phyloP scores from a whole-genome alignment of 64 coral and sea anemone species.

The Catalaphyllia jardinei region DNA sequence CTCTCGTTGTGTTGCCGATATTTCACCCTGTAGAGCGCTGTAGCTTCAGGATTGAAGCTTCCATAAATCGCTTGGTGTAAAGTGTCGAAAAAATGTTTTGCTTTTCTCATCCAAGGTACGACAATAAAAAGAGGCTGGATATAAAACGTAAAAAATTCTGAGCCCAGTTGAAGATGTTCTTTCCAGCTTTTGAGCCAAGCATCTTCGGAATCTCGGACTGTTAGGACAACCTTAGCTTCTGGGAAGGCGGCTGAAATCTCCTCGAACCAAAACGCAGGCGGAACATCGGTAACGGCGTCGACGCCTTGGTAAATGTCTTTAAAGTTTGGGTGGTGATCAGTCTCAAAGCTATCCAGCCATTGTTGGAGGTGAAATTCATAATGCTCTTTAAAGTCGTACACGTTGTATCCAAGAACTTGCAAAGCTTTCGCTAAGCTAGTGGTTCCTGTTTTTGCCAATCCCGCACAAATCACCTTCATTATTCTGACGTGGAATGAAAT shows the following conservation, averaged over 20 bases:
- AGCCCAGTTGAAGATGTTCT: constrained; percentile 1
- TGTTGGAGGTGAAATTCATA: background rate
- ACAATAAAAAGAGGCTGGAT: background rate
- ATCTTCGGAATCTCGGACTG: constrained; percentile 23
- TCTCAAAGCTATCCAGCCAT: constrained; percentile 7
- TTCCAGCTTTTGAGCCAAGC: constrained; percentile 23
- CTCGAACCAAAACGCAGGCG: constrained; percentile 7
- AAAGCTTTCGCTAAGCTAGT: background rate
- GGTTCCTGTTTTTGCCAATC: constrained; percentile 27
- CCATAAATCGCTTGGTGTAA: background rate
- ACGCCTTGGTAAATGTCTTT: constrained; percentile 24
- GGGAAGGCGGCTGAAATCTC: constrained; percentile 16
- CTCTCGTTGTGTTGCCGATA: constrained; percentile 20
- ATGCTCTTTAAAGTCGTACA: constrained; percentile 7
- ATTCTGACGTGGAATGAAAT: background rate
- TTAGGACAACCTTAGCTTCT: constrained; percentile 13
- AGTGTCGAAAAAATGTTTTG: background rate
- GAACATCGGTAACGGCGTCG: constrained; percentile 29
- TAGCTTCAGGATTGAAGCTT: background rate
- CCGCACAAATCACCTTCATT: constrained; percentile 27
- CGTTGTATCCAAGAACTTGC: constrained; percentile 19
- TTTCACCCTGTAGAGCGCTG: constrained; percentile 5
- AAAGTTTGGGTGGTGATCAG: constrained; percentile 13
- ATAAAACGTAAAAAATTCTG: too few relatives aligned
- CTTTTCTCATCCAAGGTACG: background rate